These are phyloP conservation scores for Chironex yamaguchii DNA, from an alignment of 30 jellyfish, hydroid and myxozoan species.

Conservation along the genomic window DNA sequence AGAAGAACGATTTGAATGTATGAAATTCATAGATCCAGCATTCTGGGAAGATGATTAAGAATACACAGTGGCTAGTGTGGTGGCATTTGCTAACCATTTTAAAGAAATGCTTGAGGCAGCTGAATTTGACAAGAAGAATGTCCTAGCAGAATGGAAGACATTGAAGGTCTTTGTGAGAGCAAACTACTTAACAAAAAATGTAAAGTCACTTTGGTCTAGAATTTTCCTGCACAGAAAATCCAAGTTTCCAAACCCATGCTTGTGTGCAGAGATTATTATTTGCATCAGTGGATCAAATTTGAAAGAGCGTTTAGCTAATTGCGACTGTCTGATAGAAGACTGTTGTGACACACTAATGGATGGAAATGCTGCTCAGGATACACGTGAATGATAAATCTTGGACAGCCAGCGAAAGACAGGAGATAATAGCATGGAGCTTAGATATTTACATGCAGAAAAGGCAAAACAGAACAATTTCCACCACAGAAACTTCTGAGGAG, in stretches of 20 bases:
- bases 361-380: constrained; percentile 16
- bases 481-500: too few species aligned
- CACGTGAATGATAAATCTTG: constrained; percentile 24
- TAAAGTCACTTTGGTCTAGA: background rate
- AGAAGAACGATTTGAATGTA: background rate
- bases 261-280: constrained; percentile 12
- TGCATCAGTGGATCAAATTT: constrained; percentile 34
- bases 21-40: constrained; percentile 8
- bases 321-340: constrained; percentile 24
- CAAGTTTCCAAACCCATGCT: constrained; percentile 32
- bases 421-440: too few species aligned
- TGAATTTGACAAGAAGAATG: background rate
- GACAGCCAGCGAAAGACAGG: constrained; percentile 10
- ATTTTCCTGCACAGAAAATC: background rate
- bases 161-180: constrained; percentile 5
- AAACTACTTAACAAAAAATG: background rate
- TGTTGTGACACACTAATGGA: constrained; percentile 2
- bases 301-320: constrained; percentile 42
- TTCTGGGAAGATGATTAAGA: constrained; percentile 28
- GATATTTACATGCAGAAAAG: too few species aligned
- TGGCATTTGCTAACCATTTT: background rate
- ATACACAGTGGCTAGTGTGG: background rate
- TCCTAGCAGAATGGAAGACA: background rate
- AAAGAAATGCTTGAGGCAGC: constrained; percentile 1
- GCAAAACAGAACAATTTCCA: too few species aligned